Percentiles rank a stretch among this genome's conserved stretches.
These are phyloP conservation scores for Catalaphyllia jardinei DNA, from an alignment of 64 coral and sea anemone genomes.

Conservation along the genomic window DNA sequence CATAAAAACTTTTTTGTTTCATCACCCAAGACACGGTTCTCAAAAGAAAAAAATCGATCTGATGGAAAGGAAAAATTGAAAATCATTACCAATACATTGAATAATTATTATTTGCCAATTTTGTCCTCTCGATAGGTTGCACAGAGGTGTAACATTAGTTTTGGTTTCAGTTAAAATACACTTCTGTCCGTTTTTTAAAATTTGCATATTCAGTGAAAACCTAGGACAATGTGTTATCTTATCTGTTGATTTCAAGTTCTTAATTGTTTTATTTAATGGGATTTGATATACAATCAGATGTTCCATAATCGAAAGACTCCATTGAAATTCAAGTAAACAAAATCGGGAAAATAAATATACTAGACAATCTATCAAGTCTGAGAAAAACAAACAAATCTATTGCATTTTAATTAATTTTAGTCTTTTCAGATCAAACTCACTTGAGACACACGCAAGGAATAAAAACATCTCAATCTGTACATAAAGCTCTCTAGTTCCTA, in stretches of 20 bases:
- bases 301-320: neutral
- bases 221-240: neutral
- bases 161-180: neutral
- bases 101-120: neutral
- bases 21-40: neutral
- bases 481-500: too few relatives aligned
- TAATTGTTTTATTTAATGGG: neutral
- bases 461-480: too few relatives aligned
- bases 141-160: neutral
- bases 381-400: too few relatives aligned
- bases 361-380: too few relatives aligned
- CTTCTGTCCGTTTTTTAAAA: neutral
- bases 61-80: neutral
- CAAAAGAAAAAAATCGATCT: neutral
- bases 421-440: too few relatives aligned
- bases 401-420: too few relatives aligned
- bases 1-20: neutral
- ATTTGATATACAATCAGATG: constrained; percentile 4
- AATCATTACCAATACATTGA: neutral
- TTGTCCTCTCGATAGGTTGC: neutral
- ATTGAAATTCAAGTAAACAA: neutral
- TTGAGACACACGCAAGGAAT: too few relatives aligned
- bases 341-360: too few relatives aligned
- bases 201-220: constrained; percentile 20
- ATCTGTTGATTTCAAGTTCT: neutral